Base-by-base conservation (phyloP, 2,888 invertebrate genomes). In the Trilocha varians region DNA sequence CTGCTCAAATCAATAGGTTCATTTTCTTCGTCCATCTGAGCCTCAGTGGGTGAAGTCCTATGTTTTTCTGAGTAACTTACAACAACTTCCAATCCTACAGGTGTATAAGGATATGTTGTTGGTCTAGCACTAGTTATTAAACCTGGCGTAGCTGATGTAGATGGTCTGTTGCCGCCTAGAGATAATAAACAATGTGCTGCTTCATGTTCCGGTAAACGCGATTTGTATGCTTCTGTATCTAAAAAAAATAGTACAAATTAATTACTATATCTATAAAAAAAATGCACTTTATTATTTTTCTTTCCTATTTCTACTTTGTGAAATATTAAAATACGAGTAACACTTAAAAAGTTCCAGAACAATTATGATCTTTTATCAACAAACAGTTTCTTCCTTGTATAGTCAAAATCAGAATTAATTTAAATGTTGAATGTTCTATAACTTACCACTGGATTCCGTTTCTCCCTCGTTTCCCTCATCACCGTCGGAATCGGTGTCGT, bases 171-270 rank as follows among this genome's bases (percentile, higher is more conserved):
- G 15, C 88, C 91, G 3, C 92, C 91, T 36, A 96, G 78, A 32
- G 94, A 93, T 34, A 96, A 73, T 44, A 96, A 78, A 62, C 95
- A 92, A 55, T 93, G 91, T 0, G 95, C 95, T 5, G 95, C 95
- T 78, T 95, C 95, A 57, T 94, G 94, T 70, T 95, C 95, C 57
- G 91, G 91, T 50, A 91, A 76, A n/a, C 91, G 83, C 6, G 91
- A 89, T 61, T 89, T 91, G 47, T 89, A 90, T 53, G 89, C 89
- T 70, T 91, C 91, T 52, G 88, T 85, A 74, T 90, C 88, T 89
- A 74, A 36, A 72, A 72, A 38, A n/a, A 40, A 13, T 16, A 45
- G 40, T 13, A n/a, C 34, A 36, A 32, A 17, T 16, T 38, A 15
- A 39, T 32, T 38, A 40, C 13, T 36, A 13, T 32, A n/a, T 13